Evolutionary conservation across 2,113 vertebrate species (phyloP).

Genomic region (Phoenicopterus ruber): DNA sequence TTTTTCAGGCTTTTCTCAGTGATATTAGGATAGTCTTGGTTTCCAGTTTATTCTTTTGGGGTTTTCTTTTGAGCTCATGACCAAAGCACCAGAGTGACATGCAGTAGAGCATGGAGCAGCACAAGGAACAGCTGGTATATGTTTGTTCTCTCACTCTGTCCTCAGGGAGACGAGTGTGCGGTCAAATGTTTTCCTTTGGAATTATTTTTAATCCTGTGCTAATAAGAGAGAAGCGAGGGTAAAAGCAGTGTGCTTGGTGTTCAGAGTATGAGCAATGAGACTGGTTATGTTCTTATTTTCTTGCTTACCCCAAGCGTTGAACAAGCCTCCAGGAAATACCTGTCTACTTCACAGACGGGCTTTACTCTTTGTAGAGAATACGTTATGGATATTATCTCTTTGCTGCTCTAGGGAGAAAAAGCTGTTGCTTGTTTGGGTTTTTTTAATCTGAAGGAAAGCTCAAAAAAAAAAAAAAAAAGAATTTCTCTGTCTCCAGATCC

Average conservation of each 20-base stretch:
- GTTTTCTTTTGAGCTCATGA: not conserved
- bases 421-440: not conserved
- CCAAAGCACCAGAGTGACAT: not conserved
- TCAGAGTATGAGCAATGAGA: not conserved
- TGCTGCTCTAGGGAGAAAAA: not conserved
- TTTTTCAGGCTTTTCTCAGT: not conserved
- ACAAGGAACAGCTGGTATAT: not conserved
- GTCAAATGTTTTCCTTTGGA: slow-evolving; percentile 2
- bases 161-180: not conserved
- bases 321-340: not conserved
- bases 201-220: slow-evolving; percentile 33
- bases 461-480: not conserved
- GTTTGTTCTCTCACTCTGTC: slow-evolving; percentile 11
- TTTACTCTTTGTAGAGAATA: not conserved
- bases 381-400: not conserved
- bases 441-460: not conserved
- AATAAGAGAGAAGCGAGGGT: not conserved
- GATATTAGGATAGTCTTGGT: not conserved
- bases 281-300: not conserved
- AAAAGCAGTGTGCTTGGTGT: not conserved
- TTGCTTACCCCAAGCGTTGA: not conserved
- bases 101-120: not conserved
- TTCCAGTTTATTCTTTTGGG: slow-evolving; percentile 22
- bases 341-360: not conserved
- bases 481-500: not conserved